Evolutionary conservation across 2,888 invertebrate genomes (phyloP).

Genomic region (Mesorhabditis spiculigera): DNA sequence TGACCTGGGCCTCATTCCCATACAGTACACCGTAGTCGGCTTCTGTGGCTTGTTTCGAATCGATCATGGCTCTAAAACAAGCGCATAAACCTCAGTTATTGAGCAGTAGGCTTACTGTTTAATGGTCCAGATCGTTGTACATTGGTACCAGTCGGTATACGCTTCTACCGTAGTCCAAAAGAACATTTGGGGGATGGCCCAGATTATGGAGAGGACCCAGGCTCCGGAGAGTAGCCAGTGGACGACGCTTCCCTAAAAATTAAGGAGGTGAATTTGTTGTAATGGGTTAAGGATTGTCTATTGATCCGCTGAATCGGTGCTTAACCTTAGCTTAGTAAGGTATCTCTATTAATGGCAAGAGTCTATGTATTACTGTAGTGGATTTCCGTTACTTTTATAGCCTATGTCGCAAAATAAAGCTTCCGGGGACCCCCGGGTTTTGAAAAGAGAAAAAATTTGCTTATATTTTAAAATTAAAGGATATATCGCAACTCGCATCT

Average conservation of each 20-base stretch:
- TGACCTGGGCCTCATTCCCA: slow-evolving; percentile 24
- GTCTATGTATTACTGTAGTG: no score
- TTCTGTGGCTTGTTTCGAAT: not conserved
- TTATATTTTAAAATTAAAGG: no score
- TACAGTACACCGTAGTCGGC: not conserved
- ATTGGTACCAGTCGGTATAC: slow-evolving; percentile 43
- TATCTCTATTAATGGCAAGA: no score
- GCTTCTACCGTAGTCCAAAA: slow-evolving; percentile 42
- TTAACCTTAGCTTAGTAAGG: no score
- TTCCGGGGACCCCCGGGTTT: no score
- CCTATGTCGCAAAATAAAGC: no score
- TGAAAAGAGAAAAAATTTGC: no score
- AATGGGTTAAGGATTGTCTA: no score
- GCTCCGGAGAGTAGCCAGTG: slow-evolving; percentile 11
- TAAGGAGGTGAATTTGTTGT: no score
- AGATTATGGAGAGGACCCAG: slow-evolving; percentile 43
- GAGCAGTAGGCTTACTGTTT: not conserved
- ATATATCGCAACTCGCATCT: no score
- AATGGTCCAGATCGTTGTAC: slow-evolving; percentile 51
- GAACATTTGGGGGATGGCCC: slow-evolving; percentile 46
- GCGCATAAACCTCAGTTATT: not conserved
- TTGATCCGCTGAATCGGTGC: no score
- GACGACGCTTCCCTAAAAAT: not conserved
- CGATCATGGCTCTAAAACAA: not conserved
- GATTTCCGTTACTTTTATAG: no score